Base-by-base conservation (phyloP, 30 jellyfish, hydroid and myxozoan genomes). In the Phacellophora camtschatica region DNA sequence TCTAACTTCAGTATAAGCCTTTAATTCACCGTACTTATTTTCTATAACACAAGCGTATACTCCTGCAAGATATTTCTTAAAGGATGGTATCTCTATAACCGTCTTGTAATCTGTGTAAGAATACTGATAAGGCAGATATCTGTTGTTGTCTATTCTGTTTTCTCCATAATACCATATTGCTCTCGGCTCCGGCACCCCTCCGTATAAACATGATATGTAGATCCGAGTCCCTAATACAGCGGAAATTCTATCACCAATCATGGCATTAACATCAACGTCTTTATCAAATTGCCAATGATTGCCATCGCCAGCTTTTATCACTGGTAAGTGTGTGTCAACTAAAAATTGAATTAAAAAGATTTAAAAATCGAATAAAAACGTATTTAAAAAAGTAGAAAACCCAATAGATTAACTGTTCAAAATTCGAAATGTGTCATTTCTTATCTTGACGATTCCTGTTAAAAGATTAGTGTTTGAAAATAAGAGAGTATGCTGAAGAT, bases 101-200 rank as follows among this genome's bases (percentile, higher is more conserved):
- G 97, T 81, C 62, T 18, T 82, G 80, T 64, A 87, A 34, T 81
- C 82, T 41, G 59, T 65, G 27, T 88, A 65, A 9, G 88, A 78
- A 34, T 81, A 55, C 3, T 39, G 64, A 27, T 49, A 66, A 2
- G 85, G 81, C 18, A 62, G 71, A 12, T 50, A 20, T 39, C 74
- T 29, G 28, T 54, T 35, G 35, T 65, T 63, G 62, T 88, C 97
- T 64, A 88, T 71, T 9, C 89, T 74, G 29, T 59, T 30, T 9
- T 82, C 92, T 12, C 81, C 82, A 43, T 22, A 48, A 34, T 34
- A 73, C 97, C 97, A 88, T 13, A 87, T 71, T 11, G 88, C 89
- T 48, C 95, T 76, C 29, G 97, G 97, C 78, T 71, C 81, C 22
- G 97, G 97, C 28, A n/a, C 41, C 4, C 97, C 97, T 16, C 84